Base-by-base conservation (phyloP, 2,113 vertebrate genomes). In the Equus przewalskii region DNA sequence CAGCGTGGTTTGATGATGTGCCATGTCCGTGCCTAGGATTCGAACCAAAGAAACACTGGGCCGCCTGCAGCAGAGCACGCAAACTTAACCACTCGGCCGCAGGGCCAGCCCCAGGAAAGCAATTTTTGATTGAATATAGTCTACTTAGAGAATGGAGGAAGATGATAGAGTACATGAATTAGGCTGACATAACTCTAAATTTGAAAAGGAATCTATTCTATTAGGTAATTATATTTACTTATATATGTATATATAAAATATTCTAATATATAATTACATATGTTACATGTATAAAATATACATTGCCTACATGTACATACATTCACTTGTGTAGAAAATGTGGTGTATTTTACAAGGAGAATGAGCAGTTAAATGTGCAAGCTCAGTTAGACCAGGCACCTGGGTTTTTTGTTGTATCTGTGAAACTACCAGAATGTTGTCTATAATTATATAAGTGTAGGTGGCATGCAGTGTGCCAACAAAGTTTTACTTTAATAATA, bases 161-260 rank as follows among this genome's bases (percentile, higher is more conserved):
- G 10, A 33, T 91, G 22, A 26, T 51, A 67, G 6, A 87, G 9
- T 15, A 64, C 10, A 62, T 62, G 80, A 94, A 79, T 86, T 90
- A 64, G 70, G n/a, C 41, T 72, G 46, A 46, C 73, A 33, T 33
- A 41, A 62, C 26, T 91, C 28, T 78, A 84, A 78, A 89, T 2
- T 64, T 88, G 64, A 91, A 60, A 86, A 15, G 24, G 6, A 82
- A 30, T 90, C 24, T 89, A 6, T 89, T 89, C 28, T 81, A 24
- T 89, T 81, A 54, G 26, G 56, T 56, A 79, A 67, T 76, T 82
- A 10, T 79, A 84, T 73, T 62, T 85, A 89, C 33, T 93, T 84
- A 41, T 41, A 60, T 79, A 93, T 44, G 11, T 56, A 88, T 70
- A 26, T 41, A 36, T 28, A 70, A 6, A 82, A 51, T 94, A 16